Conservation (phyloP, 2,888 invertebrate species). For the Troides aeacus region DNA sequence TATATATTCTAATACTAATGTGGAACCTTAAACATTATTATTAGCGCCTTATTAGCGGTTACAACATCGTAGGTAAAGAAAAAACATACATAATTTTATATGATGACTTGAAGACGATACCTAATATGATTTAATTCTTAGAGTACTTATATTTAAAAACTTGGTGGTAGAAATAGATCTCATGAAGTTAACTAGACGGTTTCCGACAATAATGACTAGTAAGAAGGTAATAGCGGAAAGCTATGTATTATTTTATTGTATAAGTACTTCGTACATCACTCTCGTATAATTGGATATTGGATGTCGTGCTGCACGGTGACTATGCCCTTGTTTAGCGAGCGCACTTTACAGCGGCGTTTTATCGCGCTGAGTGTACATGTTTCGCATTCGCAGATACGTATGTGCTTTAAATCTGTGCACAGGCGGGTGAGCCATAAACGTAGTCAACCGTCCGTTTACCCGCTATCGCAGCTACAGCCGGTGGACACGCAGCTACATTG, state of each 20-base stretch:
- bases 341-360: conserved; percentile 67
- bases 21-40: too few species aligned
- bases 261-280: not conserved
- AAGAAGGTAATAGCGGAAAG: not conserved
- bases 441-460: conserved; percentile 79
- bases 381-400: conserved; percentile 65
- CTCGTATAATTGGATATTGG: conserved; percentile 19
- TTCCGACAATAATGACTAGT: not conserved
- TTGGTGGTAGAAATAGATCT: too few species aligned
- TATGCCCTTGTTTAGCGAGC: conserved; percentile 56
- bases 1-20: too few species aligned
- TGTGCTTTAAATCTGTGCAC: conserved; percentile 67
- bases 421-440: conserved; percentile 73
- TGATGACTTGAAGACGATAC: too few species aligned
- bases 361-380: conserved; percentile 60
- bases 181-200: too few species aligned
- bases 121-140: too few species aligned
- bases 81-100: too few species aligned
- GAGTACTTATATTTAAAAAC: too few species aligned
- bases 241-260: not conserved
- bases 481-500: conserved; percentile 65
- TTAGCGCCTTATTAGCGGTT: too few species aligned
- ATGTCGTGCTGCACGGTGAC: conserved; percentile 46
- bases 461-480: conserved; percentile 70
- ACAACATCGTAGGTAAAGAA: too few species aligned